Evolutionary conservation across 2,888 invertebrate species (phyloP).

Genomic region (Xylota segnis): DNA sequence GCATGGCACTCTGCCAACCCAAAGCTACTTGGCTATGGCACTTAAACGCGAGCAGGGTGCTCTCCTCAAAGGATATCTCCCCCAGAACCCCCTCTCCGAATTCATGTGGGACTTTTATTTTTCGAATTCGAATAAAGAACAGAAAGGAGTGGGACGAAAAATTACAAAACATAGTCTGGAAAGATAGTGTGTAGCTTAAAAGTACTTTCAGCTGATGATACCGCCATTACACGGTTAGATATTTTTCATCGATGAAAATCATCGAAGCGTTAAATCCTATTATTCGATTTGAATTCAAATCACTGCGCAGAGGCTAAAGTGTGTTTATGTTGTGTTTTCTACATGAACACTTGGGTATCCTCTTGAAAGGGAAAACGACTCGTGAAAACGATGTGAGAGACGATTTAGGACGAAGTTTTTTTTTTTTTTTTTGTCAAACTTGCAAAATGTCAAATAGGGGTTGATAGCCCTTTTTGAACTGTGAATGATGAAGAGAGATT

Average conservation of each 20-base stretch:
- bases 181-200: constrained; percentile 36
- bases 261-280: constrained; percentile 69
- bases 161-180: constrained; percentile 5
- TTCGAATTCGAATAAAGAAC: constrained; percentile 12
- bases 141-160: neutral
- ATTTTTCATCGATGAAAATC: constrained; percentile 64
- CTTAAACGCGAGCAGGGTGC: constrained; percentile 1
- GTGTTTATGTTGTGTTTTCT: constrained; percentile 68
- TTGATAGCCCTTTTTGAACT: constrained; percentile 46
- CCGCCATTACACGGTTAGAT: constrained; percentile 62
- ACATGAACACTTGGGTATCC: constrained; percentile 63
- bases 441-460: constrained; percentile 35
- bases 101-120: constrained; percentile 24
- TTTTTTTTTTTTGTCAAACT: constrained; percentile 23
- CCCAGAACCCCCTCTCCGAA: neutral
- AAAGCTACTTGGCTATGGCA: constrained; percentile 25
- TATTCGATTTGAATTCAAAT: constrained; percentile 74
- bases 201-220: constrained; percentile 51
- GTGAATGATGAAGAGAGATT: constrained; percentile 31
- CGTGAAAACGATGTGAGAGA: neutral
- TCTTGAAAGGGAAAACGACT: constrained; percentile 14
- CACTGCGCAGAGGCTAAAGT: constrained; percentile 61
- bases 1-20: constrained; percentile 64
- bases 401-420: constrained; percentile 27
- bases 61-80: constrained; percentile 23